These are phyloP conservation scores for Callocephalon fimbriatum DNA, from an alignment of 2,113 vertebrate species.

Conservation along the genomic window DNA sequence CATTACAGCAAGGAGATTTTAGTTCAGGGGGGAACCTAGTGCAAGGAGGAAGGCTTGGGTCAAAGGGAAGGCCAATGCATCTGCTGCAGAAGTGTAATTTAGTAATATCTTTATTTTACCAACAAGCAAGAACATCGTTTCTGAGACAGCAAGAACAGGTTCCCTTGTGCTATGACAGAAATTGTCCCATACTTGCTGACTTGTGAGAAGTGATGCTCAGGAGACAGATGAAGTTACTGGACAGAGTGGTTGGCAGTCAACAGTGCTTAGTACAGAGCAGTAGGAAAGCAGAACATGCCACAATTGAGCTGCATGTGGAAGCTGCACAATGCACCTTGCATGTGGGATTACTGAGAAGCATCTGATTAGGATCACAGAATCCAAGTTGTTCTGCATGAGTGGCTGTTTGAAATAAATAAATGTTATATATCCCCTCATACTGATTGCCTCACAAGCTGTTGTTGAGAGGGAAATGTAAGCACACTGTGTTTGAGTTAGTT, in stretches of 20 bases:
- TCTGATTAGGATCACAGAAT: slow-evolving; percentile 32
- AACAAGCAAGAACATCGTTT: background rate
- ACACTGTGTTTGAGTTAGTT: background rate
- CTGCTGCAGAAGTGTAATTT: background rate
- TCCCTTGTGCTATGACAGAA: background rate
- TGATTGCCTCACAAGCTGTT: slow-evolving; percentile 37
- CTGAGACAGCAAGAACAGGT: background rate
- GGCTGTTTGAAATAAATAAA: slow-evolving; percentile 25
- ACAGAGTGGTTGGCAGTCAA: accelerated
- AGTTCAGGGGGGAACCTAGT: background rate
- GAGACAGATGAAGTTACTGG: background rate
- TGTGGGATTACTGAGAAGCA: background rate
- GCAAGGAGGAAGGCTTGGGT: background rate
- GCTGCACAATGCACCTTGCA: slow-evolving; percentile 14
- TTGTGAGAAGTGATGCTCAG: background rate
- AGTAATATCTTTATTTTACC: background rate
- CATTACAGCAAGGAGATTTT: background rate
- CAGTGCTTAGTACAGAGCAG: background rate
- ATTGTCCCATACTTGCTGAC: background rate
- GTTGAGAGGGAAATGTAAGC: slow-evolving; percentile 28
- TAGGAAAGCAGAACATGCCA: background rate
- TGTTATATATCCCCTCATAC: background rate
- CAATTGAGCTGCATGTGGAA: background rate
- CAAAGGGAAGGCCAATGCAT: background rate
- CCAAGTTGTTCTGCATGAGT: background rate